Percentiles rank a stretch among this genome's conserved stretches.
phyloP scores from a whole-genome alignment of 2,888 invertebrate species.

The Amblyteles armatorius region DNA sequence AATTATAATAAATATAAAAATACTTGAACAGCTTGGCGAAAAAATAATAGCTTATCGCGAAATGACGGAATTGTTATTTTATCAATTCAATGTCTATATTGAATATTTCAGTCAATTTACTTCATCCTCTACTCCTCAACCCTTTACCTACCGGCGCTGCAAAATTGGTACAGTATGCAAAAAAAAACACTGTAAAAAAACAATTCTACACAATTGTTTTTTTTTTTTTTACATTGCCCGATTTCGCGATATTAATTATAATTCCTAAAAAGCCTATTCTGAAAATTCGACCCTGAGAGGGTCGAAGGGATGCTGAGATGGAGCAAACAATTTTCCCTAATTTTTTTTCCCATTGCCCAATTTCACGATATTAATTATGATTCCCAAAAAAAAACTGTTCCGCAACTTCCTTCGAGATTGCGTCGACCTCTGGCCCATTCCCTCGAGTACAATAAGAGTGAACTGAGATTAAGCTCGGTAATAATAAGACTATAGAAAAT shows the following conservation, averaged over 20 bases:
- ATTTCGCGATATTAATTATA: no score
- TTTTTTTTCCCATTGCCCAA: background rate
- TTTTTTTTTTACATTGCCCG: no score
- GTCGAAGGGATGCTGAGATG: no score
- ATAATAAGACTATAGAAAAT: conserved; percentile 30
- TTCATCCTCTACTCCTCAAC: no score
- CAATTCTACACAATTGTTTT: no score
- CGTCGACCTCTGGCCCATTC: conserved; percentile 4
- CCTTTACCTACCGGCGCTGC: no score
- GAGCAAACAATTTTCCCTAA: background rate
- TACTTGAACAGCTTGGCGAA: background rate
- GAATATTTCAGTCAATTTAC: no score
- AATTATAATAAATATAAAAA: background rate
- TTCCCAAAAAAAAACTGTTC: background rate
- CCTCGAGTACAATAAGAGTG: conserved; percentile 17
- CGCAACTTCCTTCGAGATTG: background rate
- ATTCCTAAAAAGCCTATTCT: no score
- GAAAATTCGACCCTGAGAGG: no score
- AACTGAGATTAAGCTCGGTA: conserved; percentile 33
- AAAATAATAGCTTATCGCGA: background rate
- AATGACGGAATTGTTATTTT: background rate
- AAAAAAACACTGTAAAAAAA: no score
- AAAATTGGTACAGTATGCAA: no score
- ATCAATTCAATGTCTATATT: no score
- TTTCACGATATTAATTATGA: conserved; percentile 14